Percentiles rank a stretch among this genome's conserved stretches.
These are phyloP conservation scores for Coelopa pilipes DNA, from an alignment of 2,888 invertebrate genomes.

Conservation along the genomic window DNA sequence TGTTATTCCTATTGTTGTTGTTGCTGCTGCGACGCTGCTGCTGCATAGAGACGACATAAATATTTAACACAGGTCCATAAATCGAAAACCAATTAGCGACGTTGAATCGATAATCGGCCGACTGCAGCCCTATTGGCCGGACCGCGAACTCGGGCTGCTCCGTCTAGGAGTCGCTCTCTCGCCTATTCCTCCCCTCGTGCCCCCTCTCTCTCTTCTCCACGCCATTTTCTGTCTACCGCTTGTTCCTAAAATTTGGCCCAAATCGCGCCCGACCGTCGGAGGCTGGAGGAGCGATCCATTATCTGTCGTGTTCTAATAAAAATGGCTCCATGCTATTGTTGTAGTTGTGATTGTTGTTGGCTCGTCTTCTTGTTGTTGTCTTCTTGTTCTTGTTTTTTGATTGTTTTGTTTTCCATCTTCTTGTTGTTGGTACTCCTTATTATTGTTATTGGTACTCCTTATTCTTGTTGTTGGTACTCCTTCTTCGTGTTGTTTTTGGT, in stretches of 20 bases:
- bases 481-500: too few species aligned
- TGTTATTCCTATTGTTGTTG: constrained; percentile 22
- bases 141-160: constrained; percentile 1
- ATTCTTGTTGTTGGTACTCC: too few species aligned
- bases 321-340: constrained; percentile 43
- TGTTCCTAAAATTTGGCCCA: neutral
- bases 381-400: constrained; percentile 30
- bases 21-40: constrained; percentile 12
- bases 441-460: too few species aligned
- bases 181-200: neutral
- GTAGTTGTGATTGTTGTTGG: constrained; percentile 33
- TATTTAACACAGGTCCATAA: constrained; percentile 65
- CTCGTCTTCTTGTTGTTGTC: too few species aligned
- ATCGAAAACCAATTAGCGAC: constrained; percentile 65
- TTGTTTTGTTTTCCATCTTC: too few species aligned
- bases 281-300: constrained; percentile 14
- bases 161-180: constrained; percentile 2
- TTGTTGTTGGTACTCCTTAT: too few species aligned
- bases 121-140: neutral
- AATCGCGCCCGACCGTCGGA: neutral
- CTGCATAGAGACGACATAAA: constrained; percentile 54
- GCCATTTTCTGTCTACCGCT: too few species aligned
- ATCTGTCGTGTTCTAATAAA: constrained; percentile 47
- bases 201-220: neutral
- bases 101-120: constrained; percentile 62